phyloP scores from a whole-genome alignment of 2,888 invertebrate species.

The Serrognathus titanus region DNA sequence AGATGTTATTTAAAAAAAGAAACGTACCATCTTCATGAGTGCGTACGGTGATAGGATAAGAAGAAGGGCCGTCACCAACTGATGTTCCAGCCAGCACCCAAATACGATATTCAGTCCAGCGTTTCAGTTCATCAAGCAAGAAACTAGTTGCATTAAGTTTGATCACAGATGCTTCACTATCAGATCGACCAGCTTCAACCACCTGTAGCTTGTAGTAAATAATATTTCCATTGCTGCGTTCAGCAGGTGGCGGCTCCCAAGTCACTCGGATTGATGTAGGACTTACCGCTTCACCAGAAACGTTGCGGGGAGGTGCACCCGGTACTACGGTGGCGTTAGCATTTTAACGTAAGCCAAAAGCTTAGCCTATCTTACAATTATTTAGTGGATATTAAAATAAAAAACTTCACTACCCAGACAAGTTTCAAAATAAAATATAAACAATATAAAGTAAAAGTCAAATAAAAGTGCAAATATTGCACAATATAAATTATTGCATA shows the following conservation, averaged over 20 bases:
- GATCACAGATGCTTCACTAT: conserved; percentile 78
- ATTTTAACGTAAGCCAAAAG: conserved; percentile 39
- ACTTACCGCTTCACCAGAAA: conserved; percentile 82
- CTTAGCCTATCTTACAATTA: conserved; percentile 35
- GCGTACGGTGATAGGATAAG: conserved; percentile 86
- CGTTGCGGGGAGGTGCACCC: conserved; percentile 93
- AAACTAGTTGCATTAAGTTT: conserved; percentile 77
- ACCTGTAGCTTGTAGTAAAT: conserved; percentile 92
- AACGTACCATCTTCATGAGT: conserved; percentile 99
- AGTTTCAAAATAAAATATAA: conserved; percentile 18
- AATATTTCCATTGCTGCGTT: conserved; percentile 88
- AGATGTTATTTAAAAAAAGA: conserved; percentile 12
- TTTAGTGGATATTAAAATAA: conserved; percentile 42
- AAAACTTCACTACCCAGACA: conserved; percentile 22
- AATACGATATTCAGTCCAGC: conserved; percentile 95
- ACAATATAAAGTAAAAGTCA: conserved; percentile 17
- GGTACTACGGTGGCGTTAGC: conserved; percentile 69
- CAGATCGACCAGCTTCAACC: conserved; percentile 80
- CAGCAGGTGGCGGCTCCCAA: conserved; percentile 91
- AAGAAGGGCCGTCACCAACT: conserved; percentile 93
- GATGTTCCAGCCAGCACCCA: conserved; percentile 96
- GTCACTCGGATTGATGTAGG: conserved; percentile 85
- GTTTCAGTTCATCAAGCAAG: conserved; percentile 83
- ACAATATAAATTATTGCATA: conserved; percentile 23
- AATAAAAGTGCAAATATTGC: conserved; percentile 26